Base-by-base conservation (phyloP, 2,888 invertebrate species). In the Trachelus stipa region DNA sequence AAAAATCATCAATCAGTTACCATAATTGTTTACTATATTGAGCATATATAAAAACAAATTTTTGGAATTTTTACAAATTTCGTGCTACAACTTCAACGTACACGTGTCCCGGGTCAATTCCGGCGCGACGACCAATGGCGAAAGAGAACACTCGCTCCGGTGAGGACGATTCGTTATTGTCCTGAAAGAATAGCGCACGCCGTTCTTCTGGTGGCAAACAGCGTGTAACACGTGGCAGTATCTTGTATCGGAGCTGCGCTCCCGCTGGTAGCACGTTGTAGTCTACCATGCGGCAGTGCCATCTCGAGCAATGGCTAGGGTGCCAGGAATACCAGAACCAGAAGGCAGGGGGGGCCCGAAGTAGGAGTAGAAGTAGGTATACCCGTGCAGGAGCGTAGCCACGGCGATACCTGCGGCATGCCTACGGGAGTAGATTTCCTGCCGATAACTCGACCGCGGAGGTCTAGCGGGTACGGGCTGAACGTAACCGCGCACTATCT, bases 191-290 rank as follows among this genome's bases (percentile, higher is more conserved):
- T 86, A 86, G 85, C 83, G 84, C 83, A 80, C 80, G 86, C 86
- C 88, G 88, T 89, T 87, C 89, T 89, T 87, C 88, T 90, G 89
- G 90, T 90, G 90, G 90, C 89, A 89, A 90, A 90, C 91, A 91
- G 87, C 90, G 88, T 91, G 91, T 91, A 89, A 91, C 91, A 91
- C 90, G 91, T 90, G 90, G 90, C 90, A 87, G 90, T 91, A 91
- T 91, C 91, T 91, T 91, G 91, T 91, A 91, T 91, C 91, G 88
- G 85, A 83, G 84, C 85, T 84, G 86, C 85, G 87, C 85, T 87
- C 34, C 90, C 86, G 90, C 90, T 90, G 90, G 86, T 90, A 82
- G 81, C 84, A 86, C 87, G 85, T 82, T 88, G 87, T 89, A 76
- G 85, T 85, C 84, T 84, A 85, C 85, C 86, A 83, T 86, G 84